Conservation (phyloP, 2,888 invertebrate genomes). For the Tuta absoluta region DNA sequence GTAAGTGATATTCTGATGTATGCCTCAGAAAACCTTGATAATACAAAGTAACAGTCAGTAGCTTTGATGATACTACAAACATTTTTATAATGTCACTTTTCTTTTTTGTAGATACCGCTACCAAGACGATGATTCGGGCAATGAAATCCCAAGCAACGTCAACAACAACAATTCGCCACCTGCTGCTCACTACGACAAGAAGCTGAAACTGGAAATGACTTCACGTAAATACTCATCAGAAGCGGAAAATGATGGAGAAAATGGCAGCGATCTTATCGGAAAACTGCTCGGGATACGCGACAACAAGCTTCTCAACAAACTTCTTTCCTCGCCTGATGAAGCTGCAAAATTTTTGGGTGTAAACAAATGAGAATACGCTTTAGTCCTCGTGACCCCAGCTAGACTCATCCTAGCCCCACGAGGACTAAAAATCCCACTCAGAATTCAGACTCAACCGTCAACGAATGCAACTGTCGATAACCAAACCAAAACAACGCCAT, state of each 20-base stretch:
- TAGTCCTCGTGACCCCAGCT: conserved; percentile 77
- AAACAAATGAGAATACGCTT: conserved; percentile 84
- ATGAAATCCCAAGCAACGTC: conserved; percentile 73
- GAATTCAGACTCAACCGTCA: conserved; percentile 43
- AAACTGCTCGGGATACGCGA: conserved; percentile 94
- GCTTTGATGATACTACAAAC: not conserved
- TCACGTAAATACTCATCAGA: conserved; percentile 77
- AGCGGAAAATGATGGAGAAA: conserved; percentile 78
- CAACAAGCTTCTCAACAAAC: conserved; percentile 91
- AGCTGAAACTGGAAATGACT: conserved; percentile 73
- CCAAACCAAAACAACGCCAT: conserved; percentile 58
- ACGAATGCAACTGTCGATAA: conserved; percentile 40
- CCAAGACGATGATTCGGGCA: conserved; percentile 73
- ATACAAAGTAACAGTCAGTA: not conserved
- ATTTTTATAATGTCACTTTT: not conserved
- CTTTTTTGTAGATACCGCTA: conserved; percentile 60
- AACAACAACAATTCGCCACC: conserved; percentile 81
- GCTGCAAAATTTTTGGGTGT: conserved; percentile 94
- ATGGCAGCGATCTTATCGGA: conserved; percentile 89
- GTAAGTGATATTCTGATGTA: conserved; percentile 46
- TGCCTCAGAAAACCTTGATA: not conserved
- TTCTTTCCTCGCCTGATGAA: conserved; percentile 90
- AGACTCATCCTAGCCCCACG: conserved; percentile 73
- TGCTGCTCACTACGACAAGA: conserved; percentile 79
- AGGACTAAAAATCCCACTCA: conserved; percentile 63